phyloP scores from a whole-genome alignment of 2,797 vertebrate species.

The Cirrhinus mrigala region DNA sequence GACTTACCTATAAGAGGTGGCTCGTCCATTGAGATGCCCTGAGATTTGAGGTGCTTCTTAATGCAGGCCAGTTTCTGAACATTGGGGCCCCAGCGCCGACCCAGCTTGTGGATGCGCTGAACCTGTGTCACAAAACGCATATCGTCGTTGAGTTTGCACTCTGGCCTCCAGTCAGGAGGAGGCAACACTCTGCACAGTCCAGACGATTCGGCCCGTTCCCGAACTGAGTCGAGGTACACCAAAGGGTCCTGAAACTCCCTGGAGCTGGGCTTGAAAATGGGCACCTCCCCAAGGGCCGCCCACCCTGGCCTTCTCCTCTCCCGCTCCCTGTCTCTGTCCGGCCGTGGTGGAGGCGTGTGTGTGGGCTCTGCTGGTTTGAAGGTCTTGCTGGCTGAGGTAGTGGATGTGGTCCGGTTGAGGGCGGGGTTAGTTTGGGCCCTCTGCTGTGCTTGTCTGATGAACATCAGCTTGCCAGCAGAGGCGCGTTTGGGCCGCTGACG shows the following conservation, averaged over 20 bases:
- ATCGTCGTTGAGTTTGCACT: constrained; percentile 98
- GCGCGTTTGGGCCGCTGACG: constrained; percentile 93
- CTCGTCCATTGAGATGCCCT: constrained; percentile 99
- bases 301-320: constrained; percentile 85
- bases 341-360: constrained; percentile 61
- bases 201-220: constrained; percentile 90
- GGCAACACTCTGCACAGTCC: constrained; percentile 96
- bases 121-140: constrained; percentile 99
- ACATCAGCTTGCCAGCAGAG: constrained; percentile 88
- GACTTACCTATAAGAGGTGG: constrained; percentile 96
- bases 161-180: constrained; percentile 95
- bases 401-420: constrained; percentile 85
- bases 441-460: constrained; percentile 95
- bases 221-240: constrained; percentile 92
- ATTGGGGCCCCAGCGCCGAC: constrained; percentile 97
- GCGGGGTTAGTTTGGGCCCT: constrained; percentile 84
- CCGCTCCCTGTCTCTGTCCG: constrained; percentile 78
- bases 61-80: constrained; percentile 98
- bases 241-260: constrained; percentile 98
- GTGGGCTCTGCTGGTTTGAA: constrained; percentile 83
- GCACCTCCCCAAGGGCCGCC: constrained; percentile 88
- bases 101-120: constrained; percentile 98
- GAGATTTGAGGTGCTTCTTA: constrained; percentile 99
- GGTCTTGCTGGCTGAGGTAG: constrained; percentile 89
- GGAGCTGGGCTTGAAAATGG: constrained; percentile 86